Evolutionary conservation across 2,113 vertebrate species (phyloP), one percentile per base, ranked within the genome.

Genomic region (Hippocampus guttulatus): DNA sequence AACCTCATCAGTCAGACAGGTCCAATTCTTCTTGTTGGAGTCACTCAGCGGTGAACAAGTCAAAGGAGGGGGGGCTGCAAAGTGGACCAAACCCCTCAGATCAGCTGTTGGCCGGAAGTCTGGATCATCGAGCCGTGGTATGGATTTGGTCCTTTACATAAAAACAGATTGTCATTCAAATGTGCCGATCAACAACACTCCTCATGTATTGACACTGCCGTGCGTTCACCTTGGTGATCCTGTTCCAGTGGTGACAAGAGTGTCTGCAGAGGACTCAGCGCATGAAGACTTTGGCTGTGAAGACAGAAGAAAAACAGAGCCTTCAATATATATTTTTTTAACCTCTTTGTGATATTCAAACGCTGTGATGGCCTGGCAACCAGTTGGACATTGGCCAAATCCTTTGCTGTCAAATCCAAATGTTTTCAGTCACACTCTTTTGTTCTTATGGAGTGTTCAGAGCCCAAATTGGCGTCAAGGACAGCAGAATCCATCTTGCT

Each of bases 41-140:
- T 92, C 71, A 2, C 88, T 0, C 0, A 90, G 77, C 78, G 94
- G 90, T 40, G 88, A 79, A 33, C 78, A 73, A 72, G 84, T 78
- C 0, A 84, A 91, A 76, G 93, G 78, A 57, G 92, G 67, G 2
- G 75, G 81, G 20, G 76, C 23, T 30, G 67, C 33, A 10, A 90
- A 63, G 20, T 88, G 83, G 21, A 72, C 65, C 62, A 86, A 91
- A 78, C 82, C 85, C 3, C 87, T 84, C 40, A 80, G 43, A 64
- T 90, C 85, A 41, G 78, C 55, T 51, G 88, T 87, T 3, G 79
- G 68, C 15, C 90, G 90, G 63, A 89, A 74, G 73, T 91, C 25
- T 87, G 90, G 27, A 87, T 87, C 91, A 71, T 95, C 94, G 72
- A 96, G 92, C 77, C 96, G 95, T 69, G 94, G 91, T 82, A 94